Base-by-base conservation (phyloP, 2,113 vertebrate species). In the Cepphus grylle region DNA sequence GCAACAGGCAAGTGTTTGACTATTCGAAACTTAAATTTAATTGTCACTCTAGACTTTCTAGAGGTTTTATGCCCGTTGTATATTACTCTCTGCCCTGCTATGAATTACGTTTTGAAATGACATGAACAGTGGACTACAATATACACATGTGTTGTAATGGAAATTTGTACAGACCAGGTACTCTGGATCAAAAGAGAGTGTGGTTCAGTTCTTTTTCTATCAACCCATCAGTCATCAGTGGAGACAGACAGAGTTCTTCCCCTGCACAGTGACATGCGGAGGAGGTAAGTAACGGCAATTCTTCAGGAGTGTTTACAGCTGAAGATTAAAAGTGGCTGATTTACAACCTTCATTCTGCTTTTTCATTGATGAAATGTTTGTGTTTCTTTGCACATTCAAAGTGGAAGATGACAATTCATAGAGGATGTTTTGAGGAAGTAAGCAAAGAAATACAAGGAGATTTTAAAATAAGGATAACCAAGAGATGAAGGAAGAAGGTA, bases 191-290 rank as follows among this genome's bases (percentile, higher is more conserved):
- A 98, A 98, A 93, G 99, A 99, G 96, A 99, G 98, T 3, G 91
- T 98, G 81, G 98, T 99, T 88, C 99, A 99, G 84, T 99, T 99
- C 98, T 98, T 99, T 61, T 99, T 99, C 93, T 99, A 99, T 96
- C 98, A 99, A 93, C 98, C 98, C 55, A 98, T 99, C 96, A 98
- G 98, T 92, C 98, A 99, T 45, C 98, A 99, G 70, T 99, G 98
- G 98, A 98, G 98, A 87, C 98, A 99, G 70, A 99, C 98, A 1
- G 98, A 99, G 72, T 99, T 99, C 96, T 99, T 99, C 84, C 98
- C 98, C 45, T 99, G 98, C 89, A 98, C 98, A 5, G 98, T 98
- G 73, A 99, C 98, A 0, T 99, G 99, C 71, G 99, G 99, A 97
- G 99, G 99, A 98, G 99, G 99, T 99, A 87, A 98, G 98, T 63